Evolutionary conservation across 64 coral and sea anemone species (phyloP).

Genomic region (Dendronephthya gigantea): DNA sequence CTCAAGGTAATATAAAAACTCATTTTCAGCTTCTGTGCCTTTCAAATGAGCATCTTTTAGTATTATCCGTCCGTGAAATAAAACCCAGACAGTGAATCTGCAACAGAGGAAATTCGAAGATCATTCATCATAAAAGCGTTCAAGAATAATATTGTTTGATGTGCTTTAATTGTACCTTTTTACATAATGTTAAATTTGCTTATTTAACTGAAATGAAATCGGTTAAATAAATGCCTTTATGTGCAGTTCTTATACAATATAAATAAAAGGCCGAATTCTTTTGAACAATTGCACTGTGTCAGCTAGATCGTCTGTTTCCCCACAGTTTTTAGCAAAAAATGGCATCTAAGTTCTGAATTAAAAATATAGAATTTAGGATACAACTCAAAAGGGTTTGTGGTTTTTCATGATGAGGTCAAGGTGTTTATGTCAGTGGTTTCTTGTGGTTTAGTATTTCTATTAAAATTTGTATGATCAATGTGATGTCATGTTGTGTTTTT

Average conservation of each 20-base stretch:
- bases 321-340: too few species aligned
- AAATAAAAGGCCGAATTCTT: too few species aligned
- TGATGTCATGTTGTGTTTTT: background rate
- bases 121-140: background rate
- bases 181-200: background rate
- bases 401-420: too few species aligned
- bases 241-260: background rate
- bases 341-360: too few species aligned
- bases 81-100: background rate
- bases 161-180: background rate
- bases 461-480: too few species aligned
- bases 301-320: too few species aligned
- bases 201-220: background rate
- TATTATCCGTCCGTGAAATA: background rate
- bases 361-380: too few species aligned
- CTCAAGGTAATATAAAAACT: slow-evolving; percentile 39
- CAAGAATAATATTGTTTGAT: background rate
- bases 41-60: background rate
- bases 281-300: too few species aligned
- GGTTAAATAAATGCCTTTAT: background rate
- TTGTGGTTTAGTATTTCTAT: too few species aligned
- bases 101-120: too few species aligned
- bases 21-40: background rate
- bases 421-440: too few species aligned
- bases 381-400: too few species aligned